Percentiles rank a stretch among this genome's conserved stretches.
Evolutionary conservation across 2,888 invertebrate species (phyloP).

Genomic region (Epinotia nisella): DNA sequence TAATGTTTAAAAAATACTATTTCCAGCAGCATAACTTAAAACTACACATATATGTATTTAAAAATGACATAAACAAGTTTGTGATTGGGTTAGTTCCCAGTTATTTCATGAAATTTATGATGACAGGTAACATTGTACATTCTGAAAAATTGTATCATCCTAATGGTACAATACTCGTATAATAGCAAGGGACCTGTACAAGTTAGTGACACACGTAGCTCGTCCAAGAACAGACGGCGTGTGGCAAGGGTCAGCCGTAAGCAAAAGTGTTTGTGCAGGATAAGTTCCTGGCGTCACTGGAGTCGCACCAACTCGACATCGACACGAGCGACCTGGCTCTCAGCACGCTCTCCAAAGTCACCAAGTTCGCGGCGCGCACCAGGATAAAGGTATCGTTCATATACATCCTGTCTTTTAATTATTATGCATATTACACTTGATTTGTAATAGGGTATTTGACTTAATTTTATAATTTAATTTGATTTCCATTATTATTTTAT

Average conservation of each 20-base stretch:
- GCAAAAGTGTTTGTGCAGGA: slow-evolving; percentile 83
- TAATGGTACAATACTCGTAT: too few species aligned
- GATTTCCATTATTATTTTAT: slow-evolving; percentile 1
- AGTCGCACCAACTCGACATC: slow-evolving; percentile 93
- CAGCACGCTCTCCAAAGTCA: slow-evolving; percentile 95
- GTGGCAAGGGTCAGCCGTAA: background rate
- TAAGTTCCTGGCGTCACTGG: slow-evolving; percentile 90
- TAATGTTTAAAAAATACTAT: too few species aligned
- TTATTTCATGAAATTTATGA: too few species aligned
- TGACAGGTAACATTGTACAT: too few species aligned
- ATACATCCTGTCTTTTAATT: background rate
- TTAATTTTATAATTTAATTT: background rate
- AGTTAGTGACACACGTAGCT: too few species aligned
- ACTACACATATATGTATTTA: too few species aligned
- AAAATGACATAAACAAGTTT: too few species aligned
- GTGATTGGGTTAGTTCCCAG: too few species aligned
- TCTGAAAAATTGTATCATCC: too few species aligned
- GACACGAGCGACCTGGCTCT: slow-evolving; percentile 94
- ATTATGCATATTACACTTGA: background rate
- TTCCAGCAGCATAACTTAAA: too few species aligned
- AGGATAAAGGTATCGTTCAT: slow-evolving; percentile 87
- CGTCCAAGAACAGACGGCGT: too few species aligned
- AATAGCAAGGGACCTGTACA: too few species aligned
- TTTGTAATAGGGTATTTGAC: background rate
- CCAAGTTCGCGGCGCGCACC: slow-evolving; percentile 94